Base-by-base conservation (phyloP, 2,888 invertebrate species). In the Pediacus dermestoides region DNA sequence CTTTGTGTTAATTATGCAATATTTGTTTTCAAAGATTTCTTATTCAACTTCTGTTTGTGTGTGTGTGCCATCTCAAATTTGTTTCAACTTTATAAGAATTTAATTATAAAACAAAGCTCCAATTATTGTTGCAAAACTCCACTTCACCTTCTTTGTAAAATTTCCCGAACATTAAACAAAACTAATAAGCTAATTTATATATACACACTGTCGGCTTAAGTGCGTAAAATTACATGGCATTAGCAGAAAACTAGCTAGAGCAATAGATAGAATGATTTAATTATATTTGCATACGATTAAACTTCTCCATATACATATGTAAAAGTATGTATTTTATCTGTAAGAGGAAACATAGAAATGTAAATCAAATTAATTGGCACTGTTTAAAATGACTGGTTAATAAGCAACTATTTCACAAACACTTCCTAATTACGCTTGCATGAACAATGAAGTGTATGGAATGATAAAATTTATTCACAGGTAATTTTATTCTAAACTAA, bases 1-100 rank as follows among this genome's bases (percentile, higher is more conserved):
- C 61, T 63, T 63, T 55, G 57, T 57, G 60, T 61, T 63, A 61
- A 63, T 63, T 61, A 61, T n/a, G n/a, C 60, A 58, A 58, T 61
- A 61, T 63, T 61, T 61, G 60, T 61, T 61, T 61, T 55, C 59
- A 53, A 60, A 60, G 59, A 59, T 60, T 58, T 52, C 46, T n/a
- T n/a, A n/a, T n/a, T n/a, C n/a, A n/a, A n/a, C n/a, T n/a, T n/a
- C n/a, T n/a, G n/a, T n/a, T n/a, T n/a, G n/a, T n/a, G n/a, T n/a
- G n/a, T n/a, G n/a, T n/a, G n/a, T n/a, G n/a, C n/a, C n/a, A n/a
- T n/a, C n/a, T n/a, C n/a, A n/a, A n/a, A n/a, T n/a, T n/a, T n/a
- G n/a, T n/a, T n/a, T n/a, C n/a, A n/a, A n/a, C n/a, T n/a, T n/a
- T n/a, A n/a, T n/a, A n/a, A n/a, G n/a, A n/a, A n/a, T n/a, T n/a